Evolutionary conservation across 2,113 vertebrate species (phyloP).

Genomic region (Phrynocephalus versicolor): DNA sequence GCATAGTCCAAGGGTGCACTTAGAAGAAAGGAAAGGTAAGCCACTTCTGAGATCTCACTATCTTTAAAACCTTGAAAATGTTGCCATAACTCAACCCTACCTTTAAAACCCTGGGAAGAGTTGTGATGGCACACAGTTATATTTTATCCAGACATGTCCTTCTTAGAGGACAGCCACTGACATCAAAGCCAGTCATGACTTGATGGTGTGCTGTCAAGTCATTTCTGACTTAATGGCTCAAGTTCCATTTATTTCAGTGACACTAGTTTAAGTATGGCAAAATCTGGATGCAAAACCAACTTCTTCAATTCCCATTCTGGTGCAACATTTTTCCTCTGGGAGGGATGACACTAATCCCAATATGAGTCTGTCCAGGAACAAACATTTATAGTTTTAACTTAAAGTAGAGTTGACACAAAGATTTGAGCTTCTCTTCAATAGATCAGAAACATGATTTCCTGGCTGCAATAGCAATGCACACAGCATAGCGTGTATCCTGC

Average conservation of each 20-base stretch:
- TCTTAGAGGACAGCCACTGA: too few species aligned
- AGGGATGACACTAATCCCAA: not conserved
- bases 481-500: not conserved
- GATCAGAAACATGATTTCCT: not conserved
- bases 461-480: not conserved
- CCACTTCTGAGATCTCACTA: too few species aligned
- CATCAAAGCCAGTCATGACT: too few species aligned
- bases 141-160: too few species aligned
- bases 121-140: too few species aligned
- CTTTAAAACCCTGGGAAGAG: too few species aligned
- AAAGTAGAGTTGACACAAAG: not conserved
- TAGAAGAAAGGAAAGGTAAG: too few species aligned
- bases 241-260: not conserved
- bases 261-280: not conserved
- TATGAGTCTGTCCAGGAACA: not conserved
- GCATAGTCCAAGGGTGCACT: too few species aligned
- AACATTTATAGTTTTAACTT: not conserved
- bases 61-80: too few species aligned
- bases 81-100: too few species aligned
- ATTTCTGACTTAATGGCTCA: too few species aligned
- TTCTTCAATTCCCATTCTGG: not conserved
- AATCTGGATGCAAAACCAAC: not conserved
- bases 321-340: not conserved
- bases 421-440: not conserved
- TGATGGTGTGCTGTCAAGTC: too few species aligned